Conservation (phyloP, 2,888 invertebrate species). For the Helobdella robusta region DNA sequence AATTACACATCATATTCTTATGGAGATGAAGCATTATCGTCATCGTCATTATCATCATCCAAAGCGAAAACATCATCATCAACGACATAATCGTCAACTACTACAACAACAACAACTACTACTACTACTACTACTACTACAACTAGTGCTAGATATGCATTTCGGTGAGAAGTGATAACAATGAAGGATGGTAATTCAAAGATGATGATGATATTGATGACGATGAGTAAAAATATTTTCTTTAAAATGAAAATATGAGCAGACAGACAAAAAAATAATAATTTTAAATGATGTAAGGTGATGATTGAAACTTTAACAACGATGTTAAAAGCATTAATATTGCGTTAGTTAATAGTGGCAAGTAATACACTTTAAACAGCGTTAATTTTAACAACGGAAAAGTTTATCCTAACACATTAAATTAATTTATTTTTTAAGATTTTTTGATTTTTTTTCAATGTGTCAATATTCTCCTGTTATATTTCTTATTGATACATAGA, state of each 20-base stretch:
- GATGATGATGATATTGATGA: background rate
- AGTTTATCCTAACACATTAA: too few species aligned
- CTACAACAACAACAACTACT: background rate
- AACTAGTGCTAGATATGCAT: background rate
- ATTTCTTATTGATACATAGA: too few species aligned
- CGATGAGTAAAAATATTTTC: background rate
- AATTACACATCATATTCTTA: conserved; percentile 9
- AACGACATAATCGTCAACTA: background rate
- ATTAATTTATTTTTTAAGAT: too few species aligned
- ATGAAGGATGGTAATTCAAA: background rate
- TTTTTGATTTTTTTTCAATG: too few species aligned
- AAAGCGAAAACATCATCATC: conserved; percentile 7
- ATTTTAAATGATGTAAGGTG: background rate
- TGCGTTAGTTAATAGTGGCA: too few species aligned
- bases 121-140: background rate
- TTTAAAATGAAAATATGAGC: background rate
- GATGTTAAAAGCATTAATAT: too few species aligned
- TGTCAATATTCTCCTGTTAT: too few species aligned
- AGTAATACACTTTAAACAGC: too few species aligned
- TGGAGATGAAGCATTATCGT: conserved; percentile 2
- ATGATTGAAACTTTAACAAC: background rate
- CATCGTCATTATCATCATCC: conserved; percentile 11
- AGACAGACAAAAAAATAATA: background rate
- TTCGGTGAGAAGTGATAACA: background rate
- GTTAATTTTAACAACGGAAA: too few species aligned